phyloP scores from a whole-genome alignment of 2,888 invertebrate genomes.

The Mesorhabditis belari region DNA sequence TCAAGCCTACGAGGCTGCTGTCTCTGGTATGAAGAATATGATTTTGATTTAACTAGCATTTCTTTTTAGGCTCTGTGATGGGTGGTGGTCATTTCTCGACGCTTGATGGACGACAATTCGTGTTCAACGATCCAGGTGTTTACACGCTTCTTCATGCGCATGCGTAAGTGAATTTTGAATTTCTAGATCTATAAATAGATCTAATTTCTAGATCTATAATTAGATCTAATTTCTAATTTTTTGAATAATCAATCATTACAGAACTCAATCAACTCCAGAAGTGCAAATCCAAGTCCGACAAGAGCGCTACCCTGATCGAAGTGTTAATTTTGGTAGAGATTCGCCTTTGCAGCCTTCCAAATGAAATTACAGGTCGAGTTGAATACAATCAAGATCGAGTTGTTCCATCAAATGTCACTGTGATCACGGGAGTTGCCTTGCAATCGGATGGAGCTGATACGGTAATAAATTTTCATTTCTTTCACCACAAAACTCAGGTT shows the following conservation, averaged over 20 bases:
- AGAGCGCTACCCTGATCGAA: constrained; percentile 44
- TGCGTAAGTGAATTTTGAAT: background rate
- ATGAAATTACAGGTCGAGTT: constrained; percentile 19
- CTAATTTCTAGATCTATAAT: no score
- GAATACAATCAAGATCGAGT: constrained; percentile 40
- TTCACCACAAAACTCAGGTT: constrained; percentile 4
- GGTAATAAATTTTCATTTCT: constrained; percentile 1
- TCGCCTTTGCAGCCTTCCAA: background rate
- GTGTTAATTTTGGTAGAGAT: constrained; percentile 36
- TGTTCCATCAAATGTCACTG: constrained; percentile 43
- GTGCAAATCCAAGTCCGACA: constrained; percentile 43
- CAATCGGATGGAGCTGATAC: constrained; percentile 36
- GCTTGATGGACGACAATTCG: constrained; percentile 80
- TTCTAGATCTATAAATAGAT: background rate
- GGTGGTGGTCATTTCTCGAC: constrained; percentile 89
- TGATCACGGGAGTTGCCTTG: constrained; percentile 45
- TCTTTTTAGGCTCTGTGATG: constrained; percentile 71
- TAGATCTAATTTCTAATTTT: no score
- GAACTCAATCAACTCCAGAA: constrained; percentile 31
- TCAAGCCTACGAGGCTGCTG: constrained; percentile 62
- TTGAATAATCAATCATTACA: background rate
- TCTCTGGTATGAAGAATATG: constrained; percentile 16
- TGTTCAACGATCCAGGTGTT: constrained; percentile 82
- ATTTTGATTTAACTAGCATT: constrained; percentile 81
- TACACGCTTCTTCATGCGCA: constrained; percentile 67